Evolutionary conservation across 2,113 vertebrate genomes (phyloP), one percentile per base, ranked within the genome.

Genomic region (Bubo scandiacus): DNA sequence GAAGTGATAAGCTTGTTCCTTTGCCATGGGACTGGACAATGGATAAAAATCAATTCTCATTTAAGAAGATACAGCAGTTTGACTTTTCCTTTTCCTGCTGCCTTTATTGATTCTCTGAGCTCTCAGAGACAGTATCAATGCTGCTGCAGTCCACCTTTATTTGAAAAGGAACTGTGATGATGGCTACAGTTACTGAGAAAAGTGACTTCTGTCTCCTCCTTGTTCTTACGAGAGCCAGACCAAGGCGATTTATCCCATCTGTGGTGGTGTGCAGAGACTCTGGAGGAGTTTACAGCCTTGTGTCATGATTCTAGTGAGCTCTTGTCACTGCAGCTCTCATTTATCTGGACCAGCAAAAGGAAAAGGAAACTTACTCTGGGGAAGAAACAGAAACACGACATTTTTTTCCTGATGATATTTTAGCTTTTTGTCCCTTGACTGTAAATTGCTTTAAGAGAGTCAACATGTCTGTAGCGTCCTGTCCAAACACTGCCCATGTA

Each of bases 31-130:
- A 91, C 75, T 96, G 93, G 93, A 97, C 96, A 98, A 92, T 93
- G 90, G 95, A 90, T 61, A 91, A 95, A 97, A 98, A 98, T 98
- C 93, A 97, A 97, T 98, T 96, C 91, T 97, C 92, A 96, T 97
- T 97, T 97, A 97, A 95, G 90, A 97, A 96, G 73, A 54, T 96
- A 93, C 92, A 95, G 74, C 91, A 88, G 62, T 91, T 93, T 91
- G 67, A 81, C 22, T 90, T 96, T 96, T 93, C 88, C 84, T 86
- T 92, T 97, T 97, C 89, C 74, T 95, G 83, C 94, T 87, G 77
- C 82, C 74, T 95, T 88, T 96, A 98, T 96, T 59, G 97, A 97
- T 97, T 94, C 81, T 87, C 58, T 49, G 71, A 79, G 61, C 4
- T 14, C 72, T 74, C 71, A 95, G 94, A 96, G 82, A 86, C 40